Conservation (phyloP, 2,888 invertebrate genomes). For the Drosophila rubida region DNA sequence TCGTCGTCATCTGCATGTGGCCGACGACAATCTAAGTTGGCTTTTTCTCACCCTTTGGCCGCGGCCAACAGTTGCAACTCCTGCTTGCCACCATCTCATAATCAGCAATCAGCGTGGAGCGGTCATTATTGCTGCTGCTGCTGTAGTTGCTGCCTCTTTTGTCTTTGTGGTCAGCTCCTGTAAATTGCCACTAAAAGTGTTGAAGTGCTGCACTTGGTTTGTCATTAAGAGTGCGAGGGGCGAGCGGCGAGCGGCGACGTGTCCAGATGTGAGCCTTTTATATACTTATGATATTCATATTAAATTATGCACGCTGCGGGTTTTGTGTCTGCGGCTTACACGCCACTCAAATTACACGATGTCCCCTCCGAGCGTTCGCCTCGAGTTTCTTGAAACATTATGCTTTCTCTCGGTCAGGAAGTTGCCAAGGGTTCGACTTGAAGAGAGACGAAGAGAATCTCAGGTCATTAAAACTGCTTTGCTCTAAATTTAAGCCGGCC, state of each 20-base stretch:
- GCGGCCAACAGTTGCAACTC: constrained; percentile 11
- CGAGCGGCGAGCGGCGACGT: not conserved
- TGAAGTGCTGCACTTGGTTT: constrained; percentile 74
- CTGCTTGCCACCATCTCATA: constrained; percentile 45
- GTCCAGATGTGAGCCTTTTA: constrained; percentile 25
- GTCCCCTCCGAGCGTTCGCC: constrained; percentile 10
- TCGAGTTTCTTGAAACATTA: constrained; percentile 17
- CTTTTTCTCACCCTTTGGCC: constrained; percentile 52
- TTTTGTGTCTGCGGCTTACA: constrained; percentile 73
- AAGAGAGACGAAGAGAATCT: not conserved
- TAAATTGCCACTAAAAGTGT: constrained; percentile 81
- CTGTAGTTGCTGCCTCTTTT: constrained; percentile 22
- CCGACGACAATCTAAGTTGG: constrained; percentile 42
- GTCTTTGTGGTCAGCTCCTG: constrained; percentile 78
- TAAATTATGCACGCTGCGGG: constrained; percentile 73
- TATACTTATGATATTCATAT: constrained; percentile 73
- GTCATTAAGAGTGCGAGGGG: constrained; percentile 60
- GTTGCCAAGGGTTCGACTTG: not conserved
- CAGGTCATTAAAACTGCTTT: not conserved
- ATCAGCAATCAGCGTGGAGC: constrained; percentile 65
- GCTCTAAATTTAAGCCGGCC: no score
- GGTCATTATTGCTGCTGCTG: constrained; percentile 37
- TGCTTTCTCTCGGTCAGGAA: not conserved
- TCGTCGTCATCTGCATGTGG: constrained; percentile 45
- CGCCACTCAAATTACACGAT: constrained; percentile 72